Base-by-base conservation (phyloP, 2,888 invertebrate species). In the Lathronympha strigana region DNA sequence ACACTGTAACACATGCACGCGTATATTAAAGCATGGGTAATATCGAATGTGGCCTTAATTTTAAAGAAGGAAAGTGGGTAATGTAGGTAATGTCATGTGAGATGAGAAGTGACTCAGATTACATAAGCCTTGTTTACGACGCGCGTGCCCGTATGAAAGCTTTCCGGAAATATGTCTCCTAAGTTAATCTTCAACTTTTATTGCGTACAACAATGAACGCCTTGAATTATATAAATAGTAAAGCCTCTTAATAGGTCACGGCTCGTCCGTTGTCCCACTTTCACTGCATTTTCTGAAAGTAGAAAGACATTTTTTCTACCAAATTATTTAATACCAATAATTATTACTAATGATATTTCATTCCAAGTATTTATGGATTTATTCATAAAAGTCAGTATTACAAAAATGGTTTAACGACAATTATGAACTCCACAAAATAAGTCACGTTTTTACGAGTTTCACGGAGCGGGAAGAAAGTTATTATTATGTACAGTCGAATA, bases 261-360 rank as follows among this genome's bases (percentile, higher is more conserved):
- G 54, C 75, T 76, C 72, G 72, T 77, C 71, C 71, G 70, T 66
- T 81, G 79, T 78, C 85, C 84, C 77, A 84, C 86, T 86, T 86
- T 86, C 83, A 76, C 84, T 79, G 69, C 70, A 69, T 75, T 72
- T 76, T 77, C 67, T 68, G 70, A 61, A 71, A 70, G 67, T 73
- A 75, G 75, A 75, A 79, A 72, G 68, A 71, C 66, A n/a, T n/a
- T 69, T 73, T 77, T 73, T 73, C 69, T 67, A 71, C 68, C 68
- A 69, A 69, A 72, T 70, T 70, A 72, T 60, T 61, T 53, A 38
- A 60, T 60, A 64, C 19, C 57, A 60, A 49, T 43, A 50, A 49
- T 38, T 53, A 61, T 62, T 58, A 53, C 28, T 66, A 13, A 17
- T 49, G 51, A 51, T 60, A 60, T 51, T 53, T 51, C 43, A n/a